phyloP scores from a whole-genome alignment of 53 echinoderm and acorn worm genomes.

The Glandiceps talaboti region DNA sequence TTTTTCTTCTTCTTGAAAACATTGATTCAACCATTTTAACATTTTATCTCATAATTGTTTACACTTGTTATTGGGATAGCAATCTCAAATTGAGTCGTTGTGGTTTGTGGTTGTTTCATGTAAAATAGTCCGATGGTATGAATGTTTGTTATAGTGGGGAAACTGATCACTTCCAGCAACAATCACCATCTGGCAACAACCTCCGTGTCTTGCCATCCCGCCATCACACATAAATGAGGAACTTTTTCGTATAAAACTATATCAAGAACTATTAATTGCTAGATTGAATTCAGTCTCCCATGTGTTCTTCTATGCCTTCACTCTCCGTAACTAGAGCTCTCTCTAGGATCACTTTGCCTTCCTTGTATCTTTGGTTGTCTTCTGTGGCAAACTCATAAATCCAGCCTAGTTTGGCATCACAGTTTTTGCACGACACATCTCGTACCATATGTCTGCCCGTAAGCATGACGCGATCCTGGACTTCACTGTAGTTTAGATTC shows the following conservation, averaged over 20 bases:
- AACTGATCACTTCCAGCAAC: too few relatives aligned
- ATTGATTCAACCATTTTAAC: too few relatives aligned
- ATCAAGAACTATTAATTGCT: background rate
- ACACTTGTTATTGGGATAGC: too few relatives aligned
- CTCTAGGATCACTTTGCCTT: slow-evolving; percentile 81
- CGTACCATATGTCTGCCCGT: slow-evolving; percentile 95
- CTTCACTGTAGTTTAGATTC: slow-evolving; percentile 82
- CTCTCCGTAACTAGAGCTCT: slow-evolving; percentile 90
- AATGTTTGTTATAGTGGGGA: too few relatives aligned
- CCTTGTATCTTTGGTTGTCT: slow-evolving; percentile 94
- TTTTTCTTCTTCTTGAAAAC: too few relatives aligned
- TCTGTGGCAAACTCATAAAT: slow-evolving; percentile 98
- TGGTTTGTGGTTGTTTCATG: too few relatives aligned
- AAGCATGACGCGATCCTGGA: slow-evolving; percentile 96
- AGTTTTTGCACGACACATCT: slow-evolving; percentile 93
- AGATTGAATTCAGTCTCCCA: background rate
- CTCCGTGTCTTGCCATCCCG: too few relatives aligned
- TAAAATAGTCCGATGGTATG: too few relatives aligned
- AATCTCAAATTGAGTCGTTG: too few relatives aligned
- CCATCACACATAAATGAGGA: too few relatives aligned
- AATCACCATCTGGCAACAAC: too few relatives aligned
- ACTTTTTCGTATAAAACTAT: background rate
- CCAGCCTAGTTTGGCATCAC: slow-evolving; percentile 93
- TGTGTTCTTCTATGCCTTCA: slow-evolving; percentile 75
- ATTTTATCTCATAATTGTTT: too few relatives aligned